Percentiles rank a stretch among this genome's conserved stretches.
These are phyloP conservation scores for Orycteropus afer DNA, from an alignment of 2,113 vertebrate genomes.

Conservation along the genomic window DNA sequence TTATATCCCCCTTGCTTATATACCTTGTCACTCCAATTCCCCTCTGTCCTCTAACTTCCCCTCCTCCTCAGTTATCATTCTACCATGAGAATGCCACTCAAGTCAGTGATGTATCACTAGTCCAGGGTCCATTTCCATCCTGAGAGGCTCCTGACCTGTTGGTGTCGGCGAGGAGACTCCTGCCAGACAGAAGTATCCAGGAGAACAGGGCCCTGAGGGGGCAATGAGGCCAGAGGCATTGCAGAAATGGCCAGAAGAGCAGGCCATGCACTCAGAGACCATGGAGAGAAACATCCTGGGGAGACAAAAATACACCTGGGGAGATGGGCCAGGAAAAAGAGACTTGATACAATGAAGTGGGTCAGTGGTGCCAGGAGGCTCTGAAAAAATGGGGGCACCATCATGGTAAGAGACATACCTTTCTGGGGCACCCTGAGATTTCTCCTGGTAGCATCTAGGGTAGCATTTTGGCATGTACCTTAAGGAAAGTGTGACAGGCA, in stretches of 20 bases:
- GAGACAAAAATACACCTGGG: neutral
- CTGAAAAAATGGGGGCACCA: neutral
- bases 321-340: no score
- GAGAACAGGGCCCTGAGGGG: conserved; percentile 91
- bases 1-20: neutral
- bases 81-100: neutral
- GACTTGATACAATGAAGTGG: no score
- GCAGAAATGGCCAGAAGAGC: conserved; percentile 91
- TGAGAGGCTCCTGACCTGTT: neutral
- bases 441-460: neutral
- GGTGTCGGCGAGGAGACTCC: conserved; percentile 85
- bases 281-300: conserved; percentile 87
- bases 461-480: neutral
- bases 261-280: conserved; percentile 87
- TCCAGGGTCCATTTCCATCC: neutral
- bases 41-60: neutral
- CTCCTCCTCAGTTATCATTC: rapidly evolving
- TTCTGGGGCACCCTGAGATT: neutral
- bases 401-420: neutral
- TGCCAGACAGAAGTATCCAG: conserved; percentile 91
- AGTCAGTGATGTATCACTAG: rapidly evolving
- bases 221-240: conserved; percentile 85
- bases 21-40: neutral
- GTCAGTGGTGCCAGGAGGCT: neutral
- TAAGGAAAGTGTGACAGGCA: neutral